Base-by-base conservation (phyloP, 2,113 vertebrate species). In the Hippocampus comes region DNA sequence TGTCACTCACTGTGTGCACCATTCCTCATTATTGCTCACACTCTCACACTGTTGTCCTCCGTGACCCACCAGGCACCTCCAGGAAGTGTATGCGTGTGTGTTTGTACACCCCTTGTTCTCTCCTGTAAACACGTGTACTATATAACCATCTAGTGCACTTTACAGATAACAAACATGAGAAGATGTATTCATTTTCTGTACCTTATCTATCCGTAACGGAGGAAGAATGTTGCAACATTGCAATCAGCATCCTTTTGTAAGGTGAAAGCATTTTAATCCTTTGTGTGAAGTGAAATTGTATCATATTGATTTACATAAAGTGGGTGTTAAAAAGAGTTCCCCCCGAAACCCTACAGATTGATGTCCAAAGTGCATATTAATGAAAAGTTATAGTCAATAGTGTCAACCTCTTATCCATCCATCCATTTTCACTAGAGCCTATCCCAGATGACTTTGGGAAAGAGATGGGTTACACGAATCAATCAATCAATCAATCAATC, bases 31-130 rank as follows among this genome's bases (percentile, higher is more conserved):
- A 70, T 78, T 77, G 72, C 69, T 43, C 43, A 72, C 70, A 41
- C 46, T 71, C 23, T 77, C 74, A 68, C 69, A 70, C 79, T 64
- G 88, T 87, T 92, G 88, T 89, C 71, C 75, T 73, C 7, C 34
- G 41, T 61, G 38, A 70, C 82, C 81, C 80, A 81, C 38, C 18
- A 38, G 79, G 71, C 74, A 56, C 53, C 17, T 6, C 12, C 5
- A 82, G 79, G 81, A 84, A 86, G 75, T 70, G 73, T 72, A 67
- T 57, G 67, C 61, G 55, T 48, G 38, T 55, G 57, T 59, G 51
- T 74, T 65, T 57, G 46, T 56, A 46, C 41, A 55, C 25, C 51
- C 46, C 63, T 34, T 70, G 60, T 75, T 55, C 42, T 55, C 15
- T 0, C 46, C 17, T 76, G 42, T 75, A 18, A 65, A 51, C 7